These are phyloP conservation scores for Anolis apletophallus DNA, from an alignment of 2,797 vertebrate genomes.

Conservation along the genomic window DNA sequence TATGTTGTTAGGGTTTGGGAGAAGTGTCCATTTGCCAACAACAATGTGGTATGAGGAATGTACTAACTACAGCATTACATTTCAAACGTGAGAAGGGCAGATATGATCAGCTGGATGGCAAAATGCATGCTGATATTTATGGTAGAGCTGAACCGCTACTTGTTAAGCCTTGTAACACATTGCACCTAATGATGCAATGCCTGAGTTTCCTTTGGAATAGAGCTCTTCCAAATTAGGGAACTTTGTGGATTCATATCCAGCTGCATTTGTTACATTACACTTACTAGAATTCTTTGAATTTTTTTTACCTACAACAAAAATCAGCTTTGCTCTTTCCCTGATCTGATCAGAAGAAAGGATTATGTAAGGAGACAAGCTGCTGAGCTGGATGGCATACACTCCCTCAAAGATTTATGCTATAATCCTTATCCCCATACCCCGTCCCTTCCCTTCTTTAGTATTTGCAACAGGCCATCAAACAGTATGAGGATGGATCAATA, in stretches of 20 bases:
- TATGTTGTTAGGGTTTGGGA: no score
- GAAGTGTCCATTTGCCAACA: background rate
- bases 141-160: background rate
- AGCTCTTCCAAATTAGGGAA: background rate
- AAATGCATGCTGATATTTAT: background rate
- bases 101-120: background rate
- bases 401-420: background rate
- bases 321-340: slow-evolving; percentile 11
- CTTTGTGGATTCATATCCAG: background rate
- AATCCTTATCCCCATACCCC: background rate
- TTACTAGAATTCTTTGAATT: slow-evolving; percentile 24
- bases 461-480: slow-evolving; percentile 54
- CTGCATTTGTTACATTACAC: background rate
- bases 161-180: background rate
- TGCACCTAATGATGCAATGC: background rate
- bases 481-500: slow-evolving; percentile 54
- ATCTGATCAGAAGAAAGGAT: background rate
- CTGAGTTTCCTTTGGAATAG: background rate
- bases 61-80: fast-evolving
- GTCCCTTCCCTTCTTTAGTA: slow-evolving; percentile 34
- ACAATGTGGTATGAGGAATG: background rate
- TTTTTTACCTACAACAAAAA: background rate
- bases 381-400: background rate
- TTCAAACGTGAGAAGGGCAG: background rate
- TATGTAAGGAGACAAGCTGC: background rate